A percentile compares a stretch with the other conserved stretches of the same genome.
Evolutionary conservation across 2,888 invertebrate species (phyloP).

Genomic region (Melinaea menophilus): DNA sequence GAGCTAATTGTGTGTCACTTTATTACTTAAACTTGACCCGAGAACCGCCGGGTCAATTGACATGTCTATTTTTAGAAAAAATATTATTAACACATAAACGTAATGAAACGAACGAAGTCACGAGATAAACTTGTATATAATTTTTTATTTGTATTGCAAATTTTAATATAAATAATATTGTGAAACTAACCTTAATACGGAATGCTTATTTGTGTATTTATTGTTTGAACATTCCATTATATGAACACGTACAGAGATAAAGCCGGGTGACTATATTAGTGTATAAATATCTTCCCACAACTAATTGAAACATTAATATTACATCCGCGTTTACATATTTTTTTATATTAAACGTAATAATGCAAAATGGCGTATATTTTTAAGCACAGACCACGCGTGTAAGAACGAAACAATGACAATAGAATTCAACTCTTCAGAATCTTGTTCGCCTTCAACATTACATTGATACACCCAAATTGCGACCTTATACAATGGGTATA

Average conservation of each 20-base stretch:
- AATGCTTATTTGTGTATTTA: slow-evolving; percentile 14
- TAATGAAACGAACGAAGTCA: no score
- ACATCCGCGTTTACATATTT: slow-evolving; percentile 11
- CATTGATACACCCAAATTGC: slow-evolving; percentile 49
- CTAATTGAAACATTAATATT: slow-evolving; percentile 28
- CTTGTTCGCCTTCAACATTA: slow-evolving; percentile 69
- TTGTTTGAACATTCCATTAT: no score
- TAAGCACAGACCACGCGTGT: no score
- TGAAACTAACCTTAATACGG: no score
- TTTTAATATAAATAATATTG: no score
- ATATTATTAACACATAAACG: no score
- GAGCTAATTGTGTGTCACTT: slow-evolving; percentile 55
- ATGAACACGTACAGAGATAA: no score
- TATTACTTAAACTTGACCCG: slow-evolving; percentile 50
- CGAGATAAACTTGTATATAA: no score
- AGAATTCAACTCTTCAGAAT: slow-evolving; percentile 55
- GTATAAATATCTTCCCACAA: slow-evolving; percentile 29
- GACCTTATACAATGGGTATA: slow-evolving; percentile 46
- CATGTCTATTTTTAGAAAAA: neutral
- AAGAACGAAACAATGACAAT: slow-evolving; percentile 34
- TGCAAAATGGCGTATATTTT: no score
- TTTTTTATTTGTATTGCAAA: no score
- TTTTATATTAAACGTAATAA: no score
- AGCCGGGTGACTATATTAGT: no score
- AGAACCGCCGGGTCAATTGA: slow-evolving; percentile 28